phyloP scores from a whole-genome alignment of 2,888 invertebrate species.

The Cephonodes hylas region DNA sequence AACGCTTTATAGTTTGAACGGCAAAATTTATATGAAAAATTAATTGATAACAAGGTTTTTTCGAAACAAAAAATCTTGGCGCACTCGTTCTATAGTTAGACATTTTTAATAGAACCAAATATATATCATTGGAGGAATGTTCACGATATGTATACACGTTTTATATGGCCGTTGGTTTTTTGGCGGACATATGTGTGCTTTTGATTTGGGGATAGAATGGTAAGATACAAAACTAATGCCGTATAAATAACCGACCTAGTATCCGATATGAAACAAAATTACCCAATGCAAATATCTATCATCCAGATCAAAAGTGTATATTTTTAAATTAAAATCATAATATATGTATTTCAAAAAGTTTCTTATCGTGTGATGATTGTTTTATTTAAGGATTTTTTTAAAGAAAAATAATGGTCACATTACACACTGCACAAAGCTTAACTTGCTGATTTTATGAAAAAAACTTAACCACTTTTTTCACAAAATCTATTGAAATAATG shows the following conservation, averaged over 20 bases:
- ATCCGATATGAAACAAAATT: background rate
- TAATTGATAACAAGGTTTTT: slow-evolving; percentile 37
- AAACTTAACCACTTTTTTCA: slow-evolving; percentile 24
- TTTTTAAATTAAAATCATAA: slow-evolving; percentile 41
- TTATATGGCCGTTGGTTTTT: background rate
- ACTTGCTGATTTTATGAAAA: slow-evolving; percentile 41
- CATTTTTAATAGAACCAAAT: slow-evolving; percentile 36
- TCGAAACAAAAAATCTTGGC: slow-evolving; percentile 56
- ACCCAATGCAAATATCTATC: slow-evolving; percentile 19
- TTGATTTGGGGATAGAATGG: slow-evolving; percentile 1
- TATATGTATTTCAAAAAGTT: slow-evolving; percentile 63
- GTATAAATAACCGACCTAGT: too few relatives aligned
- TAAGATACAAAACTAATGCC: too few relatives aligned
- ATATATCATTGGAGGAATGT: slow-evolving; percentile 69
- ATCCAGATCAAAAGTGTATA: slow-evolving; percentile 45
- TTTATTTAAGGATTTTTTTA: slow-evolving; percentile 60
- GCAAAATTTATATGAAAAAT: slow-evolving; percentile 42
- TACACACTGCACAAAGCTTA: slow-evolving; percentile 48
- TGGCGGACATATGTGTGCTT: background rate
- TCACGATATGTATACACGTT: slow-evolving; percentile 53
- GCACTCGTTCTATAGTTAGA: slow-evolving; percentile 38
- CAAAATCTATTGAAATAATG: slow-evolving; percentile 45
- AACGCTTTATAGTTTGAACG: slow-evolving; percentile 59
- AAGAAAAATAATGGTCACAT: slow-evolving; percentile 33
- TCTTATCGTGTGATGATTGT: slow-evolving; percentile 72